These are phyloP conservation scores for Syrista parreyssii DNA, from an alignment of 2,888 invertebrate species.

Conservation along the genomic window DNA sequence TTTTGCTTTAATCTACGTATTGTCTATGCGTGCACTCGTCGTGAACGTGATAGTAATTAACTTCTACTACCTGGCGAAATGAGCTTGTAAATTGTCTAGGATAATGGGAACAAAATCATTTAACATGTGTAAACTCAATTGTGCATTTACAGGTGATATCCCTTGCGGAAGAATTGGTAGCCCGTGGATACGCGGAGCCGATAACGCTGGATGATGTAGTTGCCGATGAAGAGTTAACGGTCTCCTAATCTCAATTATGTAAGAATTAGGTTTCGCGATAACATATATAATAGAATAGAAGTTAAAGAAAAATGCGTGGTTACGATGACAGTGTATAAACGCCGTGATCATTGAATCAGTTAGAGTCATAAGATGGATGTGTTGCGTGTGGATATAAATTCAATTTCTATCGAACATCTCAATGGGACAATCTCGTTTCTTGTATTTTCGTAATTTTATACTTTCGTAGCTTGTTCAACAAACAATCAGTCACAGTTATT, in stretches of 20 bases:
- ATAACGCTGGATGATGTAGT: slow-evolving; percentile 60
- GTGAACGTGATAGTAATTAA: not conserved
- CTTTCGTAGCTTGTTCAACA: not conserved
- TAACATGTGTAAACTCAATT: slow-evolving; percentile 14
- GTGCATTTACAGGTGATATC: slow-evolving; percentile 78
- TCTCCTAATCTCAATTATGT: not conserved
- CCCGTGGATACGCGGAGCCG: slow-evolving; percentile 85
- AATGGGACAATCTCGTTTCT: not conserved
- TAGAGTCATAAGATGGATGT: slow-evolving; percentile 24
- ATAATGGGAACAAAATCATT: not conserved
- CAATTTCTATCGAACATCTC: not conserved
- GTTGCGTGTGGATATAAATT: slow-evolving; percentile 38
- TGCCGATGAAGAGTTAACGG: slow-evolving; percentile 30
- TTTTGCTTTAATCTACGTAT: not conserved
- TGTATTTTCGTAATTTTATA: not conserved
- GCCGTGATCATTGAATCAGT: slow-evolving; percentile 30
- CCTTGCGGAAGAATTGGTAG: slow-evolving; percentile 88
- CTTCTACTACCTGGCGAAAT: not conserved
- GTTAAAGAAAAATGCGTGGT: not conserved
- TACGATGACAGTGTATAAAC: slow-evolving; percentile 32
- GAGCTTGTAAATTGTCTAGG: not conserved
- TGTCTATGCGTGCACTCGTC: not conserved
- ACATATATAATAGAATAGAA: slow-evolving; percentile 6
- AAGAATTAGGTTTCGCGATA: slow-evolving; percentile 2
- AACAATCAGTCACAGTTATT: not conserved